Evolutionary conservation across 2,888 invertebrate species (phyloP).

Genomic region (Rhingia rostrata): DNA sequence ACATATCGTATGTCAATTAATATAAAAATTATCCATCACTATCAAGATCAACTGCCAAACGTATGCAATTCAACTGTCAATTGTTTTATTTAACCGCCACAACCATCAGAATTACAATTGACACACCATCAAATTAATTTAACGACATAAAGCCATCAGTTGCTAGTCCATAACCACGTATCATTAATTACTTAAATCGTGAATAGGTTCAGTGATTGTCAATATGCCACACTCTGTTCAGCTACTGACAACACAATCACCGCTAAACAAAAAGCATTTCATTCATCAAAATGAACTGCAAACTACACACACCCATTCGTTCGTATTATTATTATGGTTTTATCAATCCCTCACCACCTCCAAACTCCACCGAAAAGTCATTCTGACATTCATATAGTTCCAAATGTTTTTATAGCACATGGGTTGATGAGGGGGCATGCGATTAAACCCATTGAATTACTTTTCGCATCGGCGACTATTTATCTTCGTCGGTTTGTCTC

Average conservation of each 20-base stretch:
- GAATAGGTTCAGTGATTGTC: slow-evolving; percentile 24
- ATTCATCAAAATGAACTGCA: slow-evolving; percentile 49
- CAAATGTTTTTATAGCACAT: background rate
- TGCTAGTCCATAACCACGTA: no score
- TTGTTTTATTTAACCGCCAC: no score
- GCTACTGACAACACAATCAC: slow-evolving; percentile 40
- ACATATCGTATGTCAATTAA: no score
- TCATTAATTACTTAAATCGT: no score
- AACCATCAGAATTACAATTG: no score
- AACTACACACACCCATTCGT: slow-evolving; percentile 7
- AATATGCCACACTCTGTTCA: slow-evolving; percentile 3
- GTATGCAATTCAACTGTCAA: no score
- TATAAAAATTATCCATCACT: no score
- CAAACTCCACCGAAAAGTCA: background rate
- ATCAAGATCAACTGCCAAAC: no score
- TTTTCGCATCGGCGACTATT: slow-evolving; percentile 10
- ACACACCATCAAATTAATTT: no score
- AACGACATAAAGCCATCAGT: no score
- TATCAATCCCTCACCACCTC: slow-evolving; percentile 13
- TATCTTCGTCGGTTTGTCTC: slow-evolving; percentile 36
- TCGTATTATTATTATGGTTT: background rate
- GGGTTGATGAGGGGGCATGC: background rate
- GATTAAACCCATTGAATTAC: slow-evolving; percentile 10
- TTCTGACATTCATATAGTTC: slow-evolving; percentile 36
- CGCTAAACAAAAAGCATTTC: slow-evolving; percentile 37